Percentiles rank a stretch among this genome's conserved stretches.
These are phyloP conservation scores for Phaonia tiefii DNA, from an alignment of 2,888 invertebrate genomes.

Conservation along the genomic window DNA sequence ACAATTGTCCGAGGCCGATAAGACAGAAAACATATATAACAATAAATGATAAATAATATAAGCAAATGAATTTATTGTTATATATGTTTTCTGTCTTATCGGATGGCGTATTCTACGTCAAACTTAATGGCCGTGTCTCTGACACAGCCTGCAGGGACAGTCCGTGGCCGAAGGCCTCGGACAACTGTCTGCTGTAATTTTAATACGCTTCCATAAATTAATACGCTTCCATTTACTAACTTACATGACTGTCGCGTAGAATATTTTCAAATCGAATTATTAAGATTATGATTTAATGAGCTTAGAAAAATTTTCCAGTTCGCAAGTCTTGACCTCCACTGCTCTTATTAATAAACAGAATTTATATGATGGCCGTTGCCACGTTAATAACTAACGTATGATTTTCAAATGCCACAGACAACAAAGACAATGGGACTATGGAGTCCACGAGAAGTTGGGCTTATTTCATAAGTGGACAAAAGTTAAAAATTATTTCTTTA, in stretches of 20 bases:
- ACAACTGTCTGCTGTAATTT: no score
- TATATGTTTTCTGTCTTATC: no score
- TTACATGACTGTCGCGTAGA: background rate
- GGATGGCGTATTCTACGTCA: no score
- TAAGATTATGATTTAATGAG: slow-evolving; percentile 23
- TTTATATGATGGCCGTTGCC: slow-evolving; percentile 14
- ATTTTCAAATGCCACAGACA: slow-evolving; percentile 19
- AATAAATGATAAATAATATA: no score
- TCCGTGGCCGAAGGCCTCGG: no score
- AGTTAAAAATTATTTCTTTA: background rate
- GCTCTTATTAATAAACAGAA: background rate
- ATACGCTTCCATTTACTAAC: background rate
- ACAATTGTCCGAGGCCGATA: no score
- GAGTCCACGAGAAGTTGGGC: slow-evolving; percentile 8
- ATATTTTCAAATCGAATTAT: background rate
- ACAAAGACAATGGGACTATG: slow-evolving; percentile 14
- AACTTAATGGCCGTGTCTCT: no score
- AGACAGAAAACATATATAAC: no score
- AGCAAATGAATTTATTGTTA: no score
- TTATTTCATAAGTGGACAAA: background rate
- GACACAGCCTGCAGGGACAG: no score
- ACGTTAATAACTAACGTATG: slow-evolving; percentile 14
- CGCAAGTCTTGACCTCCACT: background rate
- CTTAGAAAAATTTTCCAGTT: no score
- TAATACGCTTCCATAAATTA: no score